Base-by-base conservation (phyloP, 2,888 invertebrate species). In the Phaedon cochleariae region DNA sequence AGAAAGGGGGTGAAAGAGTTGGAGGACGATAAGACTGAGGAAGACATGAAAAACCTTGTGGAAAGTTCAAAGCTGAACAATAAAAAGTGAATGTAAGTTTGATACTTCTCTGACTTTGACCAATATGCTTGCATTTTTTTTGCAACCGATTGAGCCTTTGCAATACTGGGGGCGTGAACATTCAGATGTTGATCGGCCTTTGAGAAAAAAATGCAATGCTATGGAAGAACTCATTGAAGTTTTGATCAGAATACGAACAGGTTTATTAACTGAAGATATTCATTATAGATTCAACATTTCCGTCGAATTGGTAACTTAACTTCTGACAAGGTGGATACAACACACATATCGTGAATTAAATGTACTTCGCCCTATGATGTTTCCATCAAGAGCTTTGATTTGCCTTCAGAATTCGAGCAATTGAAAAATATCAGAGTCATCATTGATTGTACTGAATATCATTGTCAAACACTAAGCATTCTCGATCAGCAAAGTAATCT, bases 401-500 rank as follows among this genome's bases (percentile, higher is more conserved):
- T 45, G 5, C 45, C 45, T 3, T 15, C 45, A 45, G 45, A 45
- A 45, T 45, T 45, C 45, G 17, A 45, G 17, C 12, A 17, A 45
- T 45, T 7, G 10, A 34, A 34, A 10, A 34, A 34, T 34, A 34
- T 34, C 34, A 34, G 34, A 34, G 34, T 34, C 34, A 70, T 69
- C 49, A 51, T 72, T 26, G 74, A 69, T 67, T 74, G 73, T 65
- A 55, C 72, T 29, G 74, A 73, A 70, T 68, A 72, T 59, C 66
- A 67, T 46, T 72, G 71, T 59, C 62, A 75, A 53, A 62, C 69
- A 18, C 71, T 70, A 2, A 59, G 60, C 51, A 68, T 69, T 62
- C 74, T 71, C 57, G 72, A 72, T 64, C 73, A 74, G 6, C 69
- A 74, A 65, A 73, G 71, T 10, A 74, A 74, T 67, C 55, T 71